Base-by-base conservation (phyloP, 1,140 invertebrate genomes). In the Artemia franciscana region DNA sequence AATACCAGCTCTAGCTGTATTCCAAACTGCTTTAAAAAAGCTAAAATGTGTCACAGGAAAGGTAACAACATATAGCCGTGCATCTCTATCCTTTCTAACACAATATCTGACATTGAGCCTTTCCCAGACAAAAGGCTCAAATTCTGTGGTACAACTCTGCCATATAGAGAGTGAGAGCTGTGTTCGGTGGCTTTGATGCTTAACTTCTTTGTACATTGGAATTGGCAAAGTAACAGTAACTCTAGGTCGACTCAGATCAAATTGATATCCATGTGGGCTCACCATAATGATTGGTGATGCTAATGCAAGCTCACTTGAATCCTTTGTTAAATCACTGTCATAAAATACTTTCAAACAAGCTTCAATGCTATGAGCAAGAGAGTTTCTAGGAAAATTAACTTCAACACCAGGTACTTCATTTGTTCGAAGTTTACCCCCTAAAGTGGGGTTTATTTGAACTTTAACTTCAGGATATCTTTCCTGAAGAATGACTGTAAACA, bases 231-330 rank as follows among this genome's bases (percentile, higher is more conserved):
- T 64, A 59, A 69, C 51, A 5, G 56, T 60, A 4, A 71, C 67
- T 25, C 65, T 65, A 21, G 62, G 60, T 12, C 57, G 51, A 24
- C 61, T 57, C 18, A 21, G 9, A 26, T 65, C 59, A 63, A 71
- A 71, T 25, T 65, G 27, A 28, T 67, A 64, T 18, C 70, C 70
- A 64, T 71, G 70, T 9, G 70, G 70, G 12, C 65, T 68, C 15
- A 71, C 30, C 68, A 69, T 67, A 21, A 71, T 64, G 7, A 71
- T 63, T 9, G 70, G 70, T 4, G 70, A 70, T 18, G 70, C 70
- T 24, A 71, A 57, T 12, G 68, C 64, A 7, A 26, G 28, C 26
- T 9, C 21, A 15, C 60, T 58, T 15, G 26, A 27, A n/a, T 18
- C 5, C n/a, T 59, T 28, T 5, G 23, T 15, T 7, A 57, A 18